Base-by-base conservation (phyloP, 2,888 invertebrate genomes). In the Clistopyga incitator region DNA sequence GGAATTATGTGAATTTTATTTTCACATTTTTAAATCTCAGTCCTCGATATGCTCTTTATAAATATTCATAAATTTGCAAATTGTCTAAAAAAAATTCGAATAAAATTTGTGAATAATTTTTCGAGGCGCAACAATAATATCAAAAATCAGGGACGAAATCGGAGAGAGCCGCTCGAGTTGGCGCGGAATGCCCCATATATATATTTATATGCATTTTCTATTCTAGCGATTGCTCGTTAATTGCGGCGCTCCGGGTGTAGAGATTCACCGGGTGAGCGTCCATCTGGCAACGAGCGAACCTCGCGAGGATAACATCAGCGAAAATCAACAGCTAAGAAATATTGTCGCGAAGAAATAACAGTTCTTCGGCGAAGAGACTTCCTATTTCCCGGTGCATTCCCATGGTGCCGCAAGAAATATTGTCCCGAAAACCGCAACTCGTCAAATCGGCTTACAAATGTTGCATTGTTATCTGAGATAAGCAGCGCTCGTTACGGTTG, bases 211-310 rank as follows among this genome's bases (percentile, higher is more conserved):
- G 11, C 10, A 54, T 54, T 54, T 23, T 54, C 23, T 54, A 54
- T 54, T 54, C 54, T 54, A 54, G 11, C 54, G 54, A 54, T 54
- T 20, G 54, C 54, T 23, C 54, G 54, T 54, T 54, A 54, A 54
- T 54, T 54, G 54, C 54, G 54, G 20, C 54, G 54, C 54, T 54
- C 50, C 18, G 18, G 50, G 50, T 50, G 50, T 8, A 18, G 50
- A n/a, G 50, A 50, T 50, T n/a, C 50, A 50, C 50, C 50, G 54
- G 54, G 11, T 54, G 52, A 2, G 52, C 54, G 11, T 54, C 23
- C 25, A 56, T 56, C 25, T 56, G 25, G 15, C 25, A 25, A 25
- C 25, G 10, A 56, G 3, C 13, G 54, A 23, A 11, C 4, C 11
- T 3, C 13, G 25, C 13, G 15, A 20, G 23, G 56, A 56, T 56